Evolutionary conservation across 1,140 invertebrate species (phyloP), one percentile per base, ranked within the genome.

Genomic region (Adelges cooleyi): DNA sequence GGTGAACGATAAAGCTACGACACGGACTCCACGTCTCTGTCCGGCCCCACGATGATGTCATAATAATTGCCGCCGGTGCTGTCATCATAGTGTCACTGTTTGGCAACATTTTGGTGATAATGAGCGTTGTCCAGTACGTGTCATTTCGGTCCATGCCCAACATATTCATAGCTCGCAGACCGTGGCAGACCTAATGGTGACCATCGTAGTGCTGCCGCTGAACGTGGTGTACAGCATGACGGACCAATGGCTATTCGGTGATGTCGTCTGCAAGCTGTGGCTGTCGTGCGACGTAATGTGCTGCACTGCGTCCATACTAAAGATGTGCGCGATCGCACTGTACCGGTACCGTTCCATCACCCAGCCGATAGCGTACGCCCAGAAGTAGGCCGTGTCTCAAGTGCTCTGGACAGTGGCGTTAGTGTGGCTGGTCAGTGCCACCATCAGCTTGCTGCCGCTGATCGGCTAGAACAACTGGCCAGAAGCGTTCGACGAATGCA

Each of bases 401-500:
- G 95, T 96, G 1, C 77, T 97, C 6, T 98, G 0, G n/a, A n/a
- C n/a, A n/a, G n/a, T n/a, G n/a, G n/a, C n/a, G n/a, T n/a, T n/a
- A n/a, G n/a, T n/a, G n/a, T 98, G 95, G 95, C 73, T 91, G 1
- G 79, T 94, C 6, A 94, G 90, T 0, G 83, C 87, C 4, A 76
- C 93, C 17, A 98, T 98, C 68, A 95, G 92, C 69, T 95, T 95
- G 33, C 95, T 95, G 2, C 95, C 95, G 0, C 77, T 98, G 38
- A 84, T 95, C 15, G 95, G 95, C 11, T 98, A 95, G 95, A 96
- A 96, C 72, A 92, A 96, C 75, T 95, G 92, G 92, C 90, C 91
- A 0, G 86, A 91, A 52, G 82, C 83, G 44, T 90, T n/a, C n/a
- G n/a, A n/a, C n/a, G n/a, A n/a, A n/a, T n/a, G n/a, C n/a, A n/a